A percentile compares a stretch with the other conserved stretches of the same genome.
Evolutionary conservation across 2,113 vertebrate genomes (phyloP).

Genomic region (Cricetomys ansorgei): DNA sequence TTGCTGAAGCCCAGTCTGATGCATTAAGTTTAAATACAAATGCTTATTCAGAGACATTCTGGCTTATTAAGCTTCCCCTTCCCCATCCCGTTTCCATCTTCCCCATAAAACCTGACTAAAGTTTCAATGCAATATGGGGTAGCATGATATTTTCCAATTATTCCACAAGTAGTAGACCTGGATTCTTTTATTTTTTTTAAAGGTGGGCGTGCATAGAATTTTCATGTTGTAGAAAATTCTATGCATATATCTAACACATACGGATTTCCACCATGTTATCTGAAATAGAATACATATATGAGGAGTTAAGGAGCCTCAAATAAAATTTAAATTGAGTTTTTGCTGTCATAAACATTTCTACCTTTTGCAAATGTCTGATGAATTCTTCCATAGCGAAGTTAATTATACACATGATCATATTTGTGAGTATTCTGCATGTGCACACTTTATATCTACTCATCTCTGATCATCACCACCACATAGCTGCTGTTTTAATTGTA

Average conservation of each 20-base stretch:
- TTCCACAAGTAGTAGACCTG: neutral
- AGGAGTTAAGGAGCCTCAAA: neutral
- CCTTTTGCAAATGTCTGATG: slow-evolving; percentile 26
- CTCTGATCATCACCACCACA: neutral
- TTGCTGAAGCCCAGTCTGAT: slow-evolving; percentile 71
- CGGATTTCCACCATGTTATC: neutral
- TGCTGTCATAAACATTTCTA: neutral
- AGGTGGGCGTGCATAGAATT: neutral
- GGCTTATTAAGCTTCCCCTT: slow-evolving; percentile 40
- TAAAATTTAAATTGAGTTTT: neutral
- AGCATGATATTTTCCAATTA: slow-evolving; percentile 10
- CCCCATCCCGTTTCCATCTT: neutral
- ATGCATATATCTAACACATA: too few species aligned
- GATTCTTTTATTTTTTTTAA: neutral
- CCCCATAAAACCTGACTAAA: neutral
- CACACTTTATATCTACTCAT: neutral
- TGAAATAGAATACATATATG: slow-evolving; percentile 29
- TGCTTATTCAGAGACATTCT: neutral
- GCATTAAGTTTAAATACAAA: slow-evolving; percentile 72
- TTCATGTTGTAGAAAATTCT: too few species aligned
- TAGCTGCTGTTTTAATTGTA: slow-evolving; percentile 22
- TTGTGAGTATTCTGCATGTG: neutral
- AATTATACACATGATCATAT: neutral
- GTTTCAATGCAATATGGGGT: neutral
- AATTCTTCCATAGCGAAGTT: neutral